Base-by-base conservation (phyloP, 2,797 vertebrate species). In the Artibeus lituratus region DNA sequence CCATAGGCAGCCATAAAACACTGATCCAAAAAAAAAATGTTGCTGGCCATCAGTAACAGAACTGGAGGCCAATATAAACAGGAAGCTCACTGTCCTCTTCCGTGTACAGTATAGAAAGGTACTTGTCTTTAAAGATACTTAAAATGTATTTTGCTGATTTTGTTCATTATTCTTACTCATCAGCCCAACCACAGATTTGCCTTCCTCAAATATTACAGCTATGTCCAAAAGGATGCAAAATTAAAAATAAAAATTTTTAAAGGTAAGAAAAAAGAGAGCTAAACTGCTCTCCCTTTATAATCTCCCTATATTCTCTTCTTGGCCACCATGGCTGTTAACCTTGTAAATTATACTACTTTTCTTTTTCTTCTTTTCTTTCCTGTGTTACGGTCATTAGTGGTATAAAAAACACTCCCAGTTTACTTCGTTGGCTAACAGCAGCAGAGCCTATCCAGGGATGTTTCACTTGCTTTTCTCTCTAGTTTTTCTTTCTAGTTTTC, bases 331-430 rank as follows among this genome's bases (percentile, higher is more conserved):
- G 37, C 82, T 97, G 88, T 96, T 97, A 98, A 57, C 91, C 95
- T 96, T 97, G 87, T 93, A 96, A 98, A 94, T 98, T 98, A 98
- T n/a, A 72, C 49, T 51, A 51, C 37, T 93, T 96, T 78, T 55
- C 7, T 90, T 93, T 96, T 77, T 82, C 87, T 91, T 95, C 44
- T 82, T 42, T 51, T 78, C 55, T 97, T 97, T 82, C 80, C 87
- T 65, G 7, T 42, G 69, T 97, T 97, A 80, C 95, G 97, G 97
- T 96, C 94, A 73, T 73, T 78, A 90, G 77, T 73, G 92, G 81
- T 32, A 92, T n/a, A 18, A 74, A 81, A 81, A 93, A 91, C 35
- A 65, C 69, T 57, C 69, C 42, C 19, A 0, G n/a, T 84, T 72
- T 69, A 82, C 55, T 96, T 97, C 62, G 4, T 74, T 57, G 90